Conservation (phyloP, 2,113 vertebrate species). For the Prochilodus magdalenae region DNA sequence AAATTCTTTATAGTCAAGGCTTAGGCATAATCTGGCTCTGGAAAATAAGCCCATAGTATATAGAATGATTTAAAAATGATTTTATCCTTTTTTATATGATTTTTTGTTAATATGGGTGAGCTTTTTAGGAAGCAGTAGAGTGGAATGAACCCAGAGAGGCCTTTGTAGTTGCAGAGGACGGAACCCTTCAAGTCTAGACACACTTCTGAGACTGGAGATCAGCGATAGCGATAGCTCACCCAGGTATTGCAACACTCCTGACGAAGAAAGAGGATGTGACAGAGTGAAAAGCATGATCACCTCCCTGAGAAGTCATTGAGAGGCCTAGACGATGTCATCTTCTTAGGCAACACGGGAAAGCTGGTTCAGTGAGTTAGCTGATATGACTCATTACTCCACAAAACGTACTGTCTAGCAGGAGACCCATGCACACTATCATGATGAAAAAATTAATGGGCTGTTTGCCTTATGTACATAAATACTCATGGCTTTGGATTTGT, state of each 20-base stretch:
- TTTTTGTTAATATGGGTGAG: too few relatives aligned
- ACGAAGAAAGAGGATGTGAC: conserved; percentile 16
- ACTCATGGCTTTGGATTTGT: not conserved
- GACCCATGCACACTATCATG: not conserved
- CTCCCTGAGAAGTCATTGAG: not conserved
- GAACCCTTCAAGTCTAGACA: conserved; percentile 37
- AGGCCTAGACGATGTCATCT: conserved; percentile 9
- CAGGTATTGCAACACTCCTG: conserved; percentile 48
- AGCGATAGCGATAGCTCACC: conserved; percentile 23
- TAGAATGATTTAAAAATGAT: too few relatives aligned
- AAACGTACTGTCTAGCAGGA: conserved; percentile 7
- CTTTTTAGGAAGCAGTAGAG: not conserved
- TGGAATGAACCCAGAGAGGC: not conserved
- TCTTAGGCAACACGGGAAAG: conserved; percentile 17
- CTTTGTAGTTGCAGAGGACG: not conserved
- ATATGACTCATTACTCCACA: conserved; percentile 10
- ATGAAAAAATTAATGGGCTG: conserved; percentile 15
- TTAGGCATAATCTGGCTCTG: too few relatives aligned
- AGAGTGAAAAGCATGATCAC: conserved; percentile 18
- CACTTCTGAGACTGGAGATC: conserved; percentile 47
- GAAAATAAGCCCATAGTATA: too few relatives aligned
- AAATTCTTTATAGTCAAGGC: too few relatives aligned
- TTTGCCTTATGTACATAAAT: not conserved
- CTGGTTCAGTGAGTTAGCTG: conserved; percentile 5
- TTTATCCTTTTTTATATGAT: too few relatives aligned